Conservation (phyloP, 2,888 invertebrate genomes). For the Melipona bicolor region DNA sequence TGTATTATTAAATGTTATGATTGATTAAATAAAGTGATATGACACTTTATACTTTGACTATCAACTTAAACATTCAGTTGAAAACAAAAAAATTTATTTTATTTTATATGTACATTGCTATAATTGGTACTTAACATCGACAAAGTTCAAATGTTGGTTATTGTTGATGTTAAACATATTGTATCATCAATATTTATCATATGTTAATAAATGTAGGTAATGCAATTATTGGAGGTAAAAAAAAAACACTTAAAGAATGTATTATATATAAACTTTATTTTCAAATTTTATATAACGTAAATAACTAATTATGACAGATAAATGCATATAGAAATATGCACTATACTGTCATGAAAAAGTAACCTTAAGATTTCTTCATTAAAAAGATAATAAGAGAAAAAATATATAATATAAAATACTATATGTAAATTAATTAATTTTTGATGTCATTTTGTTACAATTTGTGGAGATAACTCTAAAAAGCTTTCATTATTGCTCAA, state of each 20-base stretch:
- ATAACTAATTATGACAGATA: conserved; percentile 1
- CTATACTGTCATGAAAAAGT: background rate
- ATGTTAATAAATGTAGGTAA: conserved; percentile 24
- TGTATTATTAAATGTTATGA: conserved; percentile 84
- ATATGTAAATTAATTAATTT: background rate
- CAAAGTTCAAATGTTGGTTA: conserved; percentile 1
- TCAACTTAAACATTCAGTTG: conserved; percentile 66
- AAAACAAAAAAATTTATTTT: conserved; percentile 13
- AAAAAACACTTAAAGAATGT: conserved; percentile 37
- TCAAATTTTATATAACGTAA: conserved; percentile 12
- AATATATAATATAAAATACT: background rate
- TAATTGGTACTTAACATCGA: background rate
- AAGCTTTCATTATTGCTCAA: background rate
- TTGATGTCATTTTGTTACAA: background rate
- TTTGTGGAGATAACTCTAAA: background rate
- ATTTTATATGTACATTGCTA: background rate
- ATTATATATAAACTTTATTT: conserved; percentile 38
- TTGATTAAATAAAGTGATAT: conserved; percentile 83
- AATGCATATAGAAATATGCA: background rate
- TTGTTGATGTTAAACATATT: conserved; percentile 5
- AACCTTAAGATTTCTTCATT: conserved; percentile 1
- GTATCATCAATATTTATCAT: background rate
- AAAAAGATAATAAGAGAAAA: background rate
- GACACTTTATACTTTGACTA: conserved; percentile 80
- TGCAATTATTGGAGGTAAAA: conserved; percentile 23